Evolutionary conservation across 2,113 vertebrate genomes (phyloP).

Genomic region (Uria aalge): DNA sequence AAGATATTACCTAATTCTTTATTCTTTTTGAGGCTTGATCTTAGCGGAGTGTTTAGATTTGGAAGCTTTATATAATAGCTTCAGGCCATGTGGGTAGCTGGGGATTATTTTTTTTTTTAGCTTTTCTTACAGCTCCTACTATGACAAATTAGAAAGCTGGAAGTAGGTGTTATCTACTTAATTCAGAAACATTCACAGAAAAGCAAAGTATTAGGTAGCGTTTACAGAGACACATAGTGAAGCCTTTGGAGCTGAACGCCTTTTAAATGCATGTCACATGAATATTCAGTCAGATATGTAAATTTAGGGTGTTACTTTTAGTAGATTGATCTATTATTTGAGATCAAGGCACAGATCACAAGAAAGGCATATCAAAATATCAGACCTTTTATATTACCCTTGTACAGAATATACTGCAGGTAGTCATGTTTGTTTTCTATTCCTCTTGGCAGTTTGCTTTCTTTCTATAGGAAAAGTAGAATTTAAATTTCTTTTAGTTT

Average conservation of each 20-base stretch:
- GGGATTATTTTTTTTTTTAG: background rate
- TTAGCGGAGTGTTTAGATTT: background rate
- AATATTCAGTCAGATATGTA: slow-evolving; percentile 53
- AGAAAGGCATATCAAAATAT: slow-evolving; percentile 28
- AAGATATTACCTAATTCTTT: background rate
- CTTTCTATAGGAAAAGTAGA: background rate
- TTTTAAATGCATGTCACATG: slow-evolving; percentile 23
- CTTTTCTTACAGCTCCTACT: background rate
- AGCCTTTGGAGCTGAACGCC: background rate
- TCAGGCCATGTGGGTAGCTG: background rate
- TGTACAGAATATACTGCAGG: background rate
- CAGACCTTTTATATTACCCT: background rate
- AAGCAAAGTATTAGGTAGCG: background rate
- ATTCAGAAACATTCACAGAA: slow-evolving; percentile 6
- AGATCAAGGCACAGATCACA: slow-evolving; percentile 41
- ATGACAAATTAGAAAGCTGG: background rate
- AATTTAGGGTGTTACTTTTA: background rate
- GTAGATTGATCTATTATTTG: slow-evolving; percentile 34
- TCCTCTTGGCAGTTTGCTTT: background rate
- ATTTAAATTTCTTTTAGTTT: background rate
- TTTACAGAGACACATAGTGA: background rate
- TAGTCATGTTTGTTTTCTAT: background rate
- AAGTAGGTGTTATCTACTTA: slow-evolving; percentile 1
- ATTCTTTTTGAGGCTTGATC: background rate
- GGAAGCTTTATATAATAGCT: background rate